Evolutionary conservation across 2,888 invertebrate species (phyloP), one percentile per base, ranked within the genome.

Genomic region (Chloromyia formosa): DNA sequence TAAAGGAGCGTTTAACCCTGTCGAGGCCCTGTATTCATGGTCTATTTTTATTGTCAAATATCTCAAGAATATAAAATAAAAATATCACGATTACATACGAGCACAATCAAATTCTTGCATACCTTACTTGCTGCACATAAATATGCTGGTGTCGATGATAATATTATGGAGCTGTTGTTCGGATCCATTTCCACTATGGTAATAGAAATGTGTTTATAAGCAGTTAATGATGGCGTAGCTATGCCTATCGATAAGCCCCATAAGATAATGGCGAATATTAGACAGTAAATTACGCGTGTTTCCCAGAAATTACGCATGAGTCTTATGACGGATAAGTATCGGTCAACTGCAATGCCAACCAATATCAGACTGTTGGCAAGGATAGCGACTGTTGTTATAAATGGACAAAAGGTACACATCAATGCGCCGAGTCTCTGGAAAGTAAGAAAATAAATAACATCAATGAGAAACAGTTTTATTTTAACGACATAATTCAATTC

Each of bases 291-390:
- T 7, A 80, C 79, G 60, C 79, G 80, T 0, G 88, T 88, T 78
- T 87, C 84, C 88, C 88, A 88, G 76, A 82, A 80, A 64, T 81
- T 82, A 58, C 58, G 22, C 1, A 85, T 80, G 0, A 85, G 84
- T 54, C 84, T 83, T 69, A 86, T 85, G 0, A 88, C 85, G 54
- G 86, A 87, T 80, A 85, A 82, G 77, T 89, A 89, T 68, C 89
- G 84, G 80, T 90, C 89, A 69, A 89, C 77, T 1, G 89, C 89
- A 20, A 90, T 88, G 16, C 86, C 85, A 12, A 88, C 84, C 18
- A 90, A 81, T 0, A 88, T 86, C 68, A 87, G 80, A 14, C 88
- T 88, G 78, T 88, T 88, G 1, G 85, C 86, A 45, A 88, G 79
- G 49, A 88, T 84, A 1, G 88, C 87, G 0, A 85, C 82, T 0